These are phyloP conservation scores for Xiphorhynchus erythropygius DNA, from an alignment of 2,797 vertebrate genomes.

Conservation along the genomic window DNA sequence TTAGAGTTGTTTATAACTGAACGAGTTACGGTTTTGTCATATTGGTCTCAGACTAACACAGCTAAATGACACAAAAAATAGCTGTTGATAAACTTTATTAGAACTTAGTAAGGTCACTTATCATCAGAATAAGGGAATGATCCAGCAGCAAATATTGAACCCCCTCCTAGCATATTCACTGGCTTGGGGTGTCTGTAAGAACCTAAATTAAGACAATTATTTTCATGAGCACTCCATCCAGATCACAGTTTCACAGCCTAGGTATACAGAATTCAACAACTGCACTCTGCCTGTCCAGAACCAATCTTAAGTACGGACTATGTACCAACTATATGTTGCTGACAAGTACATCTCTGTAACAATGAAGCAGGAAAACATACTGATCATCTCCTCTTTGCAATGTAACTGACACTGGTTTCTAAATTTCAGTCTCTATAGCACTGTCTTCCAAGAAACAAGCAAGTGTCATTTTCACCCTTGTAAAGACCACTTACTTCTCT, in stretches of 20 bases:
- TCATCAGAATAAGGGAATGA: not conserved
- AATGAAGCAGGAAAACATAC: not conserved
- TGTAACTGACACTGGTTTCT: not conserved
- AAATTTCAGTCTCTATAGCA: not conserved
- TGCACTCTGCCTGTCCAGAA: not conserved
- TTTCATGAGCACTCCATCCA: not conserved
- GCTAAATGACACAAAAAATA: not conserved
- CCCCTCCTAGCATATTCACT: rapidly evolving
- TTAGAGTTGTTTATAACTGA: not conserved
- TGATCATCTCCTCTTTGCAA: not conserved
- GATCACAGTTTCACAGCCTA: not conserved
- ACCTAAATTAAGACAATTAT: not conserved
- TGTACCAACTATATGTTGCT: not conserved
- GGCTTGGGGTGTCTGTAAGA: not conserved
- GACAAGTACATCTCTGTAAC: not conserved
- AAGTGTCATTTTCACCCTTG: not conserved
- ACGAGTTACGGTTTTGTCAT: not conserved
- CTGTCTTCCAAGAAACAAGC: not conserved
- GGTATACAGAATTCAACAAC: not conserved
- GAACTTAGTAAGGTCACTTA: not conserved
- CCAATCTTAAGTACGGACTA: not conserved
- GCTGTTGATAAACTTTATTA: not conserved
- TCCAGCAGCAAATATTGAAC: not conserved
- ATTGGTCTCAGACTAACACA: not conserved
- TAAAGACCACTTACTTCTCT: not conserved